Conservation (phyloP, 2,888 invertebrate genomes). For the Gymnosoma rotundatum region DNA sequence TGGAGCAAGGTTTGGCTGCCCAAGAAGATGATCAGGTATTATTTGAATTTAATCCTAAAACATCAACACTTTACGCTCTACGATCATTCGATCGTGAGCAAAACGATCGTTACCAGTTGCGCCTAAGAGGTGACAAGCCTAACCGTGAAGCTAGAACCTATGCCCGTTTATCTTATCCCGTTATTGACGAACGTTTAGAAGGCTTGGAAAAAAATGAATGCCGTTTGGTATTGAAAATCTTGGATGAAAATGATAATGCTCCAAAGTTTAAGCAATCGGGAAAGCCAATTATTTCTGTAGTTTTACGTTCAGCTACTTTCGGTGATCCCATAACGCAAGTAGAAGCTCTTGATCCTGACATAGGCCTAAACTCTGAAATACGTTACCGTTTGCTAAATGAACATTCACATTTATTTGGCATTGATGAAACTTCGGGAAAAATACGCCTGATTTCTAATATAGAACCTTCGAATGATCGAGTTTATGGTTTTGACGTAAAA, state of each 20-base stretch:
- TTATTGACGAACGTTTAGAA: conserved; percentile 87
- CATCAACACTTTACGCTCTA: conserved; percentile 89
- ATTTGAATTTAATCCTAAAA: conserved; percentile 89
- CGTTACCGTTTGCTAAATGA: conserved; percentile 91
- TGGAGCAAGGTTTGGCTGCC: conserved; percentile 83
- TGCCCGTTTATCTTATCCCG: conserved; percentile 89
- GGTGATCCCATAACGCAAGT: conserved; percentile 91
- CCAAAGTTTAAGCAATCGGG: conserved; percentile 90
- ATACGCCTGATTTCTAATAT: conserved; percentile 87
- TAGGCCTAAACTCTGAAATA: conserved; percentile 89
- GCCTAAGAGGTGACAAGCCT: conserved; percentile 82
- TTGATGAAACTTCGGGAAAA: conserved; percentile 89
- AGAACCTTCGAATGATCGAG: conserved; percentile 86
- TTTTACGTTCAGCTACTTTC: conserved; percentile 90
- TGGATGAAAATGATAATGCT: conserved; percentile 92
- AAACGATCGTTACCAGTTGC: conserved; percentile 85
- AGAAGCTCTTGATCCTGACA: conserved; percentile 89
- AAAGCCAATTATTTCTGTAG: conserved; percentile 90
- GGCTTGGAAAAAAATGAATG: conserved; percentile 90
- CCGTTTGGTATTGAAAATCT: conserved; percentile 89
- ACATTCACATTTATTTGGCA: conserved; percentile 88
- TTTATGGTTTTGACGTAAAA: conserved; percentile 93
- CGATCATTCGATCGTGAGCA: conserved; percentile 89
- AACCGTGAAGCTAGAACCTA: conserved; percentile 86
- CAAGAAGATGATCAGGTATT: conserved; percentile 79